Conservation (phyloP, 2,888 invertebrate species). For the Ectemnius continuus region DNA sequence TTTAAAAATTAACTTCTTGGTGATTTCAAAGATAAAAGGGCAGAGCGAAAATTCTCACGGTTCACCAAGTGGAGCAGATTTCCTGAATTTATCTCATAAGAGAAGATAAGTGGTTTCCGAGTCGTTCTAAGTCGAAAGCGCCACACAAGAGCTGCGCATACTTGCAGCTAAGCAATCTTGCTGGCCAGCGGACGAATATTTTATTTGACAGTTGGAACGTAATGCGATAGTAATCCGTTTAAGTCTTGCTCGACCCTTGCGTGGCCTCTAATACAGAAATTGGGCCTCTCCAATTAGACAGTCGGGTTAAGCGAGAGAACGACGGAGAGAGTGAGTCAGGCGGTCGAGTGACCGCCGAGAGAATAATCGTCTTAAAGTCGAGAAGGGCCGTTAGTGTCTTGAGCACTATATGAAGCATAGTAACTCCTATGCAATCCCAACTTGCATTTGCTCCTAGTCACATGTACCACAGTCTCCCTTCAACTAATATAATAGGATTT, state of each 20-base stretch:
- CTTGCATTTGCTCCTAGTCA: too few relatives aligned
- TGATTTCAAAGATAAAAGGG: background rate
- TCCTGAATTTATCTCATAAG: background rate
- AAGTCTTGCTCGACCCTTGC: constrained; percentile 39
- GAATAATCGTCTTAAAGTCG: constrained; percentile 51
- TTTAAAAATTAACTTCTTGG: background rate
- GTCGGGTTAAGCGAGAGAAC: constrained; percentile 30
- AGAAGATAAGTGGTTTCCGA: background rate
- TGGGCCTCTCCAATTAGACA: constrained; percentile 67
- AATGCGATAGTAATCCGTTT: constrained; percentile 50
- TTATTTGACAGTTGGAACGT: constrained; percentile 44
- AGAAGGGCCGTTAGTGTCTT: constrained; percentile 27
- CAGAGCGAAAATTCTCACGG: background rate
- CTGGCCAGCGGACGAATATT: constrained; percentile 30
- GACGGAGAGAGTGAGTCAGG: constrained; percentile 45
- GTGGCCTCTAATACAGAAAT: constrained; percentile 63
- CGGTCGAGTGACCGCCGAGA: constrained; percentile 37
- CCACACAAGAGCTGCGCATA: background rate
- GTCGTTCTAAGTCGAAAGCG: background rate
- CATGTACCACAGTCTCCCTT: too few relatives aligned
- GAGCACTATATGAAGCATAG: background rate
- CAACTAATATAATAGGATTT: too few relatives aligned
- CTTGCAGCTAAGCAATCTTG: background rate
- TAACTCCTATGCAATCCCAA: too few relatives aligned
- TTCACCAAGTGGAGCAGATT: background rate